These are phyloP conservation scores for Cotesia chilonis DNA, from an alignment of 1,140 invertebrate genomes.

Conservation along the genomic window DNA sequence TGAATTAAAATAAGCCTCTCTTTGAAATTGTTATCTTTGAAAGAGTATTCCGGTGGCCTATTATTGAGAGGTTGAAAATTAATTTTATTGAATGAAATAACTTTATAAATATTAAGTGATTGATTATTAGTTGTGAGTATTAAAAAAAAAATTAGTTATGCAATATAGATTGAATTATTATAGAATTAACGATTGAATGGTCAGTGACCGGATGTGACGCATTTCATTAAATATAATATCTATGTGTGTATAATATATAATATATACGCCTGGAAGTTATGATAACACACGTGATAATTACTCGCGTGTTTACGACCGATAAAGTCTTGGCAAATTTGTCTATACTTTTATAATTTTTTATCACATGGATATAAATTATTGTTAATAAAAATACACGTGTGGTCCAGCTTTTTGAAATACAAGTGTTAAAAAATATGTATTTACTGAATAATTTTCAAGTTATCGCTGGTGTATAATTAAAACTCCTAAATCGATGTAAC, in stretches of 20 bases:
- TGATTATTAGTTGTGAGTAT: neutral
- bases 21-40: too few species aligned
- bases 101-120: too few species aligned
- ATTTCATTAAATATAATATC: conserved; percentile 10
- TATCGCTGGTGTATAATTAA: too few species aligned
- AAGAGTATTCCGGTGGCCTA: too few species aligned
- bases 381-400: neutral
- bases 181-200: conserved; percentile 55
- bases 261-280: conserved; percentile 39
- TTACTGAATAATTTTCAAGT: too few species aligned
- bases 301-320: conserved; percentile 56
- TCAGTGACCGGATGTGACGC: conserved; percentile 61
- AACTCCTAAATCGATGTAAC: too few species aligned
- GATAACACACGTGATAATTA: conserved; percentile 54
- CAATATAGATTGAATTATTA: conserved; percentile 38
- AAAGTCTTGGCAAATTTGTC: conserved; percentile 37
- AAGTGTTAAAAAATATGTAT: too few species aligned
- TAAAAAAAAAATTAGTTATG: conserved; percentile 20
- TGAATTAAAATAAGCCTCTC: too few species aligned
- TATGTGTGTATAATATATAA: too few species aligned
- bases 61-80: too few species aligned
- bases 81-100: too few species aligned
- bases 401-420: too few species aligned
- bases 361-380: neutral
- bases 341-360: neutral